phyloP scores from a whole-genome alignment of 2,888 invertebrate genomes.

The Drosophila demipolita region DNA sequence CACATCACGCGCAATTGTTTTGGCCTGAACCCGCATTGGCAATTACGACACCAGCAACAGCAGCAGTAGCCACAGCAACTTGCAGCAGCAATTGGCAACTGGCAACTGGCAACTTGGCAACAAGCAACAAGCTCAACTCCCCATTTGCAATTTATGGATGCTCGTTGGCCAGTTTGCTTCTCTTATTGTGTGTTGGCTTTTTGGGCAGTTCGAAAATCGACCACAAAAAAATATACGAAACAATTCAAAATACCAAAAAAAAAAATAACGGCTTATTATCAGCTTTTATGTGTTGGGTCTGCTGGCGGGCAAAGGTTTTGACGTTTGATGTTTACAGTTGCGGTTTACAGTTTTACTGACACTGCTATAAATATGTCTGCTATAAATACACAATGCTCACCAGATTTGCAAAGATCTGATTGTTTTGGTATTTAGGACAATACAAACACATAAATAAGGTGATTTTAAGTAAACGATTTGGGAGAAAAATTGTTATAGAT shows the following conservation, averaged over 20 bases:
- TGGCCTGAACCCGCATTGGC: conserved; percentile 73
- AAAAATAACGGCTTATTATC: conserved; percentile 72
- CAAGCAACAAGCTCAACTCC: conserved; percentile 9
- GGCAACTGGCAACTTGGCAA: conserved; percentile 56
- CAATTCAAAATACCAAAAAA: conserved; percentile 24
- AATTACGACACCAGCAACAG: conserved; percentile 78
- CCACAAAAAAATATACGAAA: conserved; percentile 27
- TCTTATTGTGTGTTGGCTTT: conserved; percentile 53
- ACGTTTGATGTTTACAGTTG: conserved; percentile 30
- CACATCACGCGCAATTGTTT: conserved; percentile 76
- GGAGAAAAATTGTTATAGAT: neutral
- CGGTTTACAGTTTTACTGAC: conserved; percentile 23
- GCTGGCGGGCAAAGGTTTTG: conserved; percentile 55
- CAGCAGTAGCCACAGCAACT: conserved; percentile 24
- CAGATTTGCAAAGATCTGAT: neutral
- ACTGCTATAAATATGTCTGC: conserved; percentile 16
- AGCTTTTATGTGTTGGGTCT: conserved; percentile 59
- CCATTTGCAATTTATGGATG: conserved; percentile 74
- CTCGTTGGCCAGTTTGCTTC: conserved; percentile 38
- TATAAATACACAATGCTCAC: neutral
- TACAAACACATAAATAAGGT: neutral
- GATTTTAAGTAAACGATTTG: neutral
- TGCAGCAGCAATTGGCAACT: conserved; percentile 60
- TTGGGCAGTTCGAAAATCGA: conserved; percentile 50
- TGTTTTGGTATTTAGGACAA: neutral